Conservation (phyloP, 2,113 vertebrate species). For the Triplophysa dalaica region DNA sequence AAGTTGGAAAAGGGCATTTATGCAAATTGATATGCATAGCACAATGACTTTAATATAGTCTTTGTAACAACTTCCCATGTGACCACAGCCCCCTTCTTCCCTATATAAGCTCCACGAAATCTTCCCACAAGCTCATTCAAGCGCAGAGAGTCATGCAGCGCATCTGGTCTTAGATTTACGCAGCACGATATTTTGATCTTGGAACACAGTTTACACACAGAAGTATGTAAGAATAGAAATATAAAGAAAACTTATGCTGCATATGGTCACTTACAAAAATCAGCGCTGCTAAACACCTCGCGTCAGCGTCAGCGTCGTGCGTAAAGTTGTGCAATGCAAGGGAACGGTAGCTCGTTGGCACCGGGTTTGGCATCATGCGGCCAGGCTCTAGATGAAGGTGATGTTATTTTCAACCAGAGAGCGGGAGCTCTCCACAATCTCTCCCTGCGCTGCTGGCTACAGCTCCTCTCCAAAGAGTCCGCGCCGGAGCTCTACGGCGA, state of each 20-base stretch:
- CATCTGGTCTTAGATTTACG: neutral
- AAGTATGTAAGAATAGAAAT: neutral
- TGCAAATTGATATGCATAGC: neutral
- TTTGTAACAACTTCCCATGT: neutral
- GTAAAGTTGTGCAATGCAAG: slow-evolving; percentile 43
- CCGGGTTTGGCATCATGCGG: slow-evolving; percentile 55
- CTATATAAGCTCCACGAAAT: slow-evolving; percentile 36
- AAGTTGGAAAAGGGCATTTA: no score
- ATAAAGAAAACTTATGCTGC: neutral
- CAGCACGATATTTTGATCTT: neutral
- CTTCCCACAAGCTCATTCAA: slow-evolving; percentile 36
- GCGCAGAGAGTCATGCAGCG: neutral
- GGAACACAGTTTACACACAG: neutral
- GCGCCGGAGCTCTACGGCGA: slow-evolving; percentile 68
- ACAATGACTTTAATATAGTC: neutral
- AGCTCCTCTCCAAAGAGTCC: slow-evolving; percentile 72
- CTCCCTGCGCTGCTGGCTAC: slow-evolving; percentile 74
- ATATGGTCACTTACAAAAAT: neutral
- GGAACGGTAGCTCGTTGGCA: slow-evolving; percentile 56
- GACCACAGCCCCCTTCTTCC: neutral
- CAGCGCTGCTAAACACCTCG: neutral
- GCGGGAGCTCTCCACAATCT: slow-evolving; percentile 63
- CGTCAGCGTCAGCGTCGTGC: neutral
- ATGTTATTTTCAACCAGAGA: slow-evolving; percentile 55
- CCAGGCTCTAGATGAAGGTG: slow-evolving; percentile 60